Evolutionary conservation across 1,140 invertebrate genomes (phyloP), one percentile per base, ranked within the genome.

Genomic region (Drosophila mayri): DNA sequence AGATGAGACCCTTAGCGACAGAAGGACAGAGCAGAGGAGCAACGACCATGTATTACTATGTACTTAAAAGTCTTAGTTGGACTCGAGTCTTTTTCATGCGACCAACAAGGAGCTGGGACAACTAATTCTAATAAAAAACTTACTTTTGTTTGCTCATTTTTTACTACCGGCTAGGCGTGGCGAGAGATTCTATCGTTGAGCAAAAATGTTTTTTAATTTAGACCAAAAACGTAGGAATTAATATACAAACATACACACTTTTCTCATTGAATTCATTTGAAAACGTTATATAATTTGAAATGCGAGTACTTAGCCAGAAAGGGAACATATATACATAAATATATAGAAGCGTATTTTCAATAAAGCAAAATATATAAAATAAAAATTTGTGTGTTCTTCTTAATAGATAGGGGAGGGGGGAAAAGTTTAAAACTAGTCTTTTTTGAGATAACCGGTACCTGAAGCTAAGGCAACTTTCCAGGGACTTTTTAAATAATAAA

Each of bases 261-360:
- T 78, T 71, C 28, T 71, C 76, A 79, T 65, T 76, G 61, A 74
- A 74, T 76, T 76, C 60, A 76, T 64, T 76, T 58, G 20, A 60
- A 78, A 67, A 70, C 52, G 76, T 78, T 78, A 62, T 63, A 63
- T 78, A 71, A 78, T 52, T 59, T 79, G 81, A 84, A 84, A 61
- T 58, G 67, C 64, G 60, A 85, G 62, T 85, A 77, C 67, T 86
- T 81, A 74, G 57, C 74, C 66, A 67, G 61, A 73, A 66, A 63
- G 64, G 63, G 50, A 80, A 80, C 57, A 66, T 79, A 65, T 84
- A 83, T 73, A 79, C 61, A 64, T 77, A 81, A 61, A 81, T 62
- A 82, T 87, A 87, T 79, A 87, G 76, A 87, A 67, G 83, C 73
- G 80, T 88, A 81, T 84, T 87, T 87, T 88, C 80, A 87, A 90